phyloP scores from a whole-genome alignment of 2,797 vertebrate species.

The Bradypodion pumilum region DNA sequence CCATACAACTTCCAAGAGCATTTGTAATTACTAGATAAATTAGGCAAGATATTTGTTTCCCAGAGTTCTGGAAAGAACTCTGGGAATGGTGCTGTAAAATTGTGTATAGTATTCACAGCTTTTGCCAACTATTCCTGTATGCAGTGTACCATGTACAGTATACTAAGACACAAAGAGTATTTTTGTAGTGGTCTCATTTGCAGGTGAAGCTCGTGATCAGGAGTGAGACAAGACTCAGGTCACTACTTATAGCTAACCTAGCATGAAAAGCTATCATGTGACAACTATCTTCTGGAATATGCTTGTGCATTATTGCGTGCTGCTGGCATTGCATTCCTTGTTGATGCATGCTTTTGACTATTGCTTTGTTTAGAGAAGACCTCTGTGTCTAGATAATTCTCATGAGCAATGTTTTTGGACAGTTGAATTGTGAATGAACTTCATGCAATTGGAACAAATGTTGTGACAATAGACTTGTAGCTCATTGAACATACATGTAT shows the following conservation, averaged over 20 bases:
- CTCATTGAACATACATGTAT: not conserved
- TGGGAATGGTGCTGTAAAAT: not conserved
- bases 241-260: not conserved
- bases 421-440: constrained; percentile 9
- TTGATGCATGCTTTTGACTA: not conserved
- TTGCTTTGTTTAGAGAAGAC: not conserved
- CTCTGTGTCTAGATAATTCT: not conserved
- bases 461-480: not conserved
- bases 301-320: not conserved
- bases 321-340: not conserved
- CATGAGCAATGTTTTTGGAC: fast-evolving
- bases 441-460: fast-evolving
- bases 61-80: not conserved
- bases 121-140: not conserved
- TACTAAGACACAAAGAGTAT: too few species aligned
- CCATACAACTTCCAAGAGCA: not conserved
- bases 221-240: not conserved
- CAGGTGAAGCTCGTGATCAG: not conserved
- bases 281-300: constrained; percentile 2
- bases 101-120: not conserved
- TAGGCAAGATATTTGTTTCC: not conserved
- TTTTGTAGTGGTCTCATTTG: not conserved
- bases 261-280: not conserved
- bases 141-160: not conserved
- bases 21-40: not conserved